phyloP scores from a whole-genome alignment of 2,888 invertebrate genomes.

The Cephus sareptanus region DNA sequence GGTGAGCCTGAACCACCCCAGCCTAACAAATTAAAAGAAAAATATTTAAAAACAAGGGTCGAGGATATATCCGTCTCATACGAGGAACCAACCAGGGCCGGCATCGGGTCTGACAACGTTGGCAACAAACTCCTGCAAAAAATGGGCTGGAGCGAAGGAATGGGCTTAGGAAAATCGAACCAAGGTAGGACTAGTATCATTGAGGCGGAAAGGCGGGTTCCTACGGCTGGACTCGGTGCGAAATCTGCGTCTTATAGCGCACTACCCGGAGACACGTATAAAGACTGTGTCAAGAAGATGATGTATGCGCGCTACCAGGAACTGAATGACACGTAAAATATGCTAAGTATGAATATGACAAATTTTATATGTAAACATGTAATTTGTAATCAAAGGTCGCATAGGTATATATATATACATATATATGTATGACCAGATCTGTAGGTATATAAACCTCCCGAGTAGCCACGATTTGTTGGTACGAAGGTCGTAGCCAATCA shows the following conservation, averaged over 20 bases:
- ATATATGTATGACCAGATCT: neutral
- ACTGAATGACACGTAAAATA: slow-evolving; percentile 71
- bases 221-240: slow-evolving; percentile 88
- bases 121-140: slow-evolving; percentile 95
- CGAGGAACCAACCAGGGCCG: slow-evolving; percentile 72
- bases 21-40: slow-evolving; percentile 78
- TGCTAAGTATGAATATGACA: neutral
- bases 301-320: slow-evolving; percentile 91
- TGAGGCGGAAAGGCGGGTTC: slow-evolving; percentile 73
- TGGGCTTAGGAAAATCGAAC: slow-evolving; percentile 92
- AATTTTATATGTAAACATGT: neutral
- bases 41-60: slow-evolving; percentile 73
- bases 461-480: neutral
- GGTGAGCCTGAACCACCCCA: slow-evolving; percentile 87
- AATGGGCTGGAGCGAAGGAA: slow-evolving; percentile 99
- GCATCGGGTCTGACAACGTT: slow-evolving; percentile 88
- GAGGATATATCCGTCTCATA: slow-evolving; percentile 64
- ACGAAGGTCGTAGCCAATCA: neutral
- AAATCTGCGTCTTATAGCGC: slow-evolving; percentile 82
- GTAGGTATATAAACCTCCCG: neutral
- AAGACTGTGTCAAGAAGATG: slow-evolving; percentile 90
- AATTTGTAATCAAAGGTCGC: neutral
- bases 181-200: slow-evolving; percentile 95
- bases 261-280: slow-evolving; percentile 86
- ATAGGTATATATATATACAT: neutral